Percentiles rank a stretch among this genome's conserved stretches.
Conservation (phyloP, 2,888 invertebrate genomes). For the Chalcosyrphus nemorum region DNA sequence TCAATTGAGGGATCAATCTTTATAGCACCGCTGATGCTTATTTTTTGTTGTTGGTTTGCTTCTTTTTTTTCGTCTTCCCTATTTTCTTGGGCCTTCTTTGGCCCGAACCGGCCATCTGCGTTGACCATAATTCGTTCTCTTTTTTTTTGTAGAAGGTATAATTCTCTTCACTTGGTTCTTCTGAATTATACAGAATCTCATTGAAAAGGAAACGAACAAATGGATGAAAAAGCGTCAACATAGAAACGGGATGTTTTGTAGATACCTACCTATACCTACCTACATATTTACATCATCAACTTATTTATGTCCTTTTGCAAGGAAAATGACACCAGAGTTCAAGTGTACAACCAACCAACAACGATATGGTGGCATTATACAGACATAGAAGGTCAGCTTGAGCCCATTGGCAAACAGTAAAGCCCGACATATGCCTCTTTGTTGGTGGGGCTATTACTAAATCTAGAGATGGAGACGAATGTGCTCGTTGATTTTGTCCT, state of each 20-base stretch:
- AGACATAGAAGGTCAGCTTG: conserved; percentile 39
- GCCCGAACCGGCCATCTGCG: conserved; percentile 18
- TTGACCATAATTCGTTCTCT: conserved; percentile 49
- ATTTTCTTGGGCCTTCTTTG: conserved; percentile 16
- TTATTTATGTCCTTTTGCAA: conserved; percentile 48
- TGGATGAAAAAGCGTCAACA: conserved; percentile 28
- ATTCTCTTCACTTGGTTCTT: conserved; percentile 45
- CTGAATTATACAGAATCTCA: conserved; percentile 34
- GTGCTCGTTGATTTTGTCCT: conserved; percentile 16
- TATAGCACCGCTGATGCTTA: conserved; percentile 66
- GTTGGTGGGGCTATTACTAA: conserved; percentile 38
- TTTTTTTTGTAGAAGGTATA: conserved; percentile 6
- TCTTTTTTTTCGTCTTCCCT: conserved; percentile 6
- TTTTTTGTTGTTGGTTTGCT: conserved; percentile 21
- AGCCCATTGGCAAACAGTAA: conserved; percentile 21
- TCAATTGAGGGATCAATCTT: conserved; percentile 72
- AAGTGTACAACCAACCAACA: conserved; percentile 37
- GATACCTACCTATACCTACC: neutral
- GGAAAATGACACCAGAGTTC: conserved; percentile 48
- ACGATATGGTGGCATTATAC: conserved; percentile 16
- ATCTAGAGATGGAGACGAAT: conserved; percentile 37
- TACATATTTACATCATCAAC: conserved; percentile 29
- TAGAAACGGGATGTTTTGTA: conserved; percentile 18
- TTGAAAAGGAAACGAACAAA: conserved; percentile 14
- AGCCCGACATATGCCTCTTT: conserved; percentile 59